phyloP scores from a whole-genome alignment of 2,888 invertebrate genomes.

The Schrankia costaestrigalis region DNA sequence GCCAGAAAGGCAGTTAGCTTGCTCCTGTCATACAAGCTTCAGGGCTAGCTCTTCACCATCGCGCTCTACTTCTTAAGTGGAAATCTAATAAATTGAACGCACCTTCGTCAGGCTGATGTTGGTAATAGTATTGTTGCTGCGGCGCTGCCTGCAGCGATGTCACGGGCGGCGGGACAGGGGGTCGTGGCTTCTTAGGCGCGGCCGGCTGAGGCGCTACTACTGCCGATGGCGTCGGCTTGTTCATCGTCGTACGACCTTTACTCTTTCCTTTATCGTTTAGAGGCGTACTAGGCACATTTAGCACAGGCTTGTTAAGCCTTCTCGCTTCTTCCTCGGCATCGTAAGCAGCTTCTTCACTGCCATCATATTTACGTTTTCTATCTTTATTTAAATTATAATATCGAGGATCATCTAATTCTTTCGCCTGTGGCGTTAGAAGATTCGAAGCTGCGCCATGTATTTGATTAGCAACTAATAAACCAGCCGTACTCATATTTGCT shows the following conservation, averaged over 20 bases:
- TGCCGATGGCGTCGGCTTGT: slow-evolving; percentile 62
- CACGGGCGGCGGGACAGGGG: slow-evolving; percentile 68
- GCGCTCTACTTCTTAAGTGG: slow-evolving; percentile 80
- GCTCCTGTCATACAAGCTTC: slow-evolving; percentile 82
- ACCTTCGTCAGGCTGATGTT: slow-evolving; percentile 81
- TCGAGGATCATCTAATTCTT: slow-evolving; percentile 85
- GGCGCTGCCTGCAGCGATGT: slow-evolving; percentile 68
- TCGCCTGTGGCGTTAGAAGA: slow-evolving; percentile 57
- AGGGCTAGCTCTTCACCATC: slow-evolving; percentile 82
- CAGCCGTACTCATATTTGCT: slow-evolving; percentile 60
- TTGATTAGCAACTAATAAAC: slow-evolving; percentile 71
- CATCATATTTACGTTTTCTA: slow-evolving; percentile 85
- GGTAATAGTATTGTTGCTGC: slow-evolving; percentile 79
- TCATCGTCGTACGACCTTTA: slow-evolving; percentile 54
- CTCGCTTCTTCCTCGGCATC: slow-evolving; percentile 80
- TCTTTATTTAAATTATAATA: slow-evolving; percentile 88
- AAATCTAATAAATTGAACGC: slow-evolving; percentile 81
- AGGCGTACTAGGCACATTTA: slow-evolving; percentile 75
- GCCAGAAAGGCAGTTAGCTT: slow-evolving; percentile 72
- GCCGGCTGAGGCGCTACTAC: slow-evolving; percentile 71
- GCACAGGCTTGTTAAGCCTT: slow-evolving; percentile 73
- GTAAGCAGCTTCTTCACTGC: slow-evolving; percentile 83
- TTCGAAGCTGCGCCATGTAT: slow-evolving; percentile 60
- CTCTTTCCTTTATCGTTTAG: slow-evolving; percentile 71
- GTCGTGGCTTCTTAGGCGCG: slow-evolving; percentile 72